Base-by-base conservation (phyloP, 2,113 vertebrate species). In the Chascanopsetta lugubris region DNA sequence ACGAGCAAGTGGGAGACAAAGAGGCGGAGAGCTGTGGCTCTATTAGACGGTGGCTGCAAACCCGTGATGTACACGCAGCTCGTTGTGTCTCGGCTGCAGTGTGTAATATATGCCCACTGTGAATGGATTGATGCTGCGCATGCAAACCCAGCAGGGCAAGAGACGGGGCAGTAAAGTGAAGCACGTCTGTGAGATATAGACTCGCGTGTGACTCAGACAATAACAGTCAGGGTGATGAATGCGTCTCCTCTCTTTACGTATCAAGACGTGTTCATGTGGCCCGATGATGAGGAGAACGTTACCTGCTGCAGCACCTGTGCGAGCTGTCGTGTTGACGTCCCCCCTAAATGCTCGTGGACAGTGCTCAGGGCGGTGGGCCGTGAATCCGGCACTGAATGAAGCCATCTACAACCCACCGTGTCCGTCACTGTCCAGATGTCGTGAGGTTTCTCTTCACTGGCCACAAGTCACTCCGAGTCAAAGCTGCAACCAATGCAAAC, bases 1-100 rank as follows among this genome's bases (percentile, higher is more conserved):
- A 92, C 87, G 91, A 45, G 17, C 7, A 8, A 51, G 26, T 29
- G 26, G 38, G 50, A 59, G 45, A 61, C 56, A 65, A 40, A 72
- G 22, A 69, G 22, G 30, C 20, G 34, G 0, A 17, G 36, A 75
- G 43, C 15, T 22, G 90, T 84, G 88, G 46, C 40, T 65, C 51
- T 71, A 71, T 83, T 79, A 82, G 90, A 81, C 72, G 91, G 20
- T 91, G 88, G 82, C 85, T 92, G 92, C 89, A 93, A 80, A 93
- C 83, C 74, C 92, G 32, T 69, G 65, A 72, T 75, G 53, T 78
- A 78, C 69, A 71, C 75, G 71, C 77, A 78, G 62, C 36, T 77
- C 69, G 80, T 87, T 88, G 84, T 85, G 85, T 82, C 59, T 85
- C 29, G 43, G 59, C 62, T 78, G 77, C 47, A 80, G 79, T 75